These are phyloP conservation scores for Muscicapa striata DNA, from an alignment of 2,797 vertebrate species.

Conservation along the genomic window DNA sequence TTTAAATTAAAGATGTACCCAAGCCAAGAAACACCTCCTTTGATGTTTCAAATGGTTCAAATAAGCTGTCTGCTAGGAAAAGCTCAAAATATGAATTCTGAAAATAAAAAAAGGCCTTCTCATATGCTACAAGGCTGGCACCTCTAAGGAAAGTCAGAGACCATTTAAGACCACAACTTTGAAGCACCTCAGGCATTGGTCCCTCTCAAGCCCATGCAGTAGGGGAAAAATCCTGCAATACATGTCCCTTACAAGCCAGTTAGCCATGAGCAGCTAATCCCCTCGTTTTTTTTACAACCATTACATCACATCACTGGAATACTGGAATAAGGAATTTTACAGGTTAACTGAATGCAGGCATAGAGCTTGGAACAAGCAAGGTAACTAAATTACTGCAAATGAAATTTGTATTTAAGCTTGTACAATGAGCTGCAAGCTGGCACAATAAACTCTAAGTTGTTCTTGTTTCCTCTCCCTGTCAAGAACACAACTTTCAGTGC, in stretches of 20 bases:
- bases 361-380: background rate
- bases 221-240: background rate
- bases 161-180: background rate
- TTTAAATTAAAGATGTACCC: slow-evolving; percentile 57
- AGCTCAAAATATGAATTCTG: background rate
- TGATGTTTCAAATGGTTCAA: slow-evolving; percentile 55
- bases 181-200: background rate
- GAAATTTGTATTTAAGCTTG: background rate
- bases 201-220: background rate
- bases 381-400: background rate
- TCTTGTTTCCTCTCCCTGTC: background rate
- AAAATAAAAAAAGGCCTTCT: background rate
- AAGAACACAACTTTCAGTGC: background rate
- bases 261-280: background rate
- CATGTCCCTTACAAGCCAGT: background rate
- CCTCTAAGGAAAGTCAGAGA: background rate
- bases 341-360: background rate
- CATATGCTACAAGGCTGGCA: background rate
- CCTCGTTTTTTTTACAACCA: background rate
- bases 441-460: background rate
- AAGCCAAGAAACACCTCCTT: slow-evolving; percentile 49
- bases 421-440: background rate
- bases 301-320: fast-evolving
- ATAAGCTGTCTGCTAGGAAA: slow-evolving; percentile 9
- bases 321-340: background rate